phyloP scores from a whole-genome alignment of 1,140 invertebrate genomes.

The Capitella teleta region DNA sequence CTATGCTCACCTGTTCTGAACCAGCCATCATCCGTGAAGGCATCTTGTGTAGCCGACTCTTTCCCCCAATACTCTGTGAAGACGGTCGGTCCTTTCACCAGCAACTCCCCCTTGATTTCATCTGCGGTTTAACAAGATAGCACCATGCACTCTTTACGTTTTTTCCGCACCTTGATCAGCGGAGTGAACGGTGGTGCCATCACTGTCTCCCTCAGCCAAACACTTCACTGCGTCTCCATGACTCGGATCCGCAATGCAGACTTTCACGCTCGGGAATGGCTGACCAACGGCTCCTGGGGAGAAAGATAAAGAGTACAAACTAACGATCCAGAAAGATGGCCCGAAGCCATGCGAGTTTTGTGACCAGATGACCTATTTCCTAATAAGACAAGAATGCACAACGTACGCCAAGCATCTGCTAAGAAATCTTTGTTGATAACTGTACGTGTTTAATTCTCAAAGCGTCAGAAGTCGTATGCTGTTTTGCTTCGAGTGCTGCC shows the following conservation, averaged over 20 bases:
- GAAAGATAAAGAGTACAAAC: slow-evolving; percentile 9
- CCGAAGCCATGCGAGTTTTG: too few species aligned
- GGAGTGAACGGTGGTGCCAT: slow-evolving; percentile 28
- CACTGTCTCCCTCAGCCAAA: slow-evolving; percentile 39
- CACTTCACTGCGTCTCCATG: too few species aligned
- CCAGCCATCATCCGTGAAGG: slow-evolving; percentile 69
- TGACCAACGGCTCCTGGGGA: slow-evolving; percentile 58
- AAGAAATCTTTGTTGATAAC: too few species aligned
- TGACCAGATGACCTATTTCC: too few species aligned
- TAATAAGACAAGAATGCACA: too few species aligned
- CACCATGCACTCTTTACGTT: too few species aligned
- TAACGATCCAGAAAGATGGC: not conserved
- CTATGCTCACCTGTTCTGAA: slow-evolving; percentile 64
- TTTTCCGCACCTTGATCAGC: slow-evolving; percentile 5
- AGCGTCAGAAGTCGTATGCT: too few species aligned
- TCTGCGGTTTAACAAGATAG: too few species aligned
- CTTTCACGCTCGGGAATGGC: slow-evolving; percentile 61
- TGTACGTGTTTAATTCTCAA: too few species aligned
- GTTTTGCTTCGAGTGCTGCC: too few species aligned
- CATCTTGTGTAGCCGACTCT: slow-evolving; percentile 55
- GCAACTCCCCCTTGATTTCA: slow-evolving; percentile 53
- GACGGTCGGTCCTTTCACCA: slow-evolving; percentile 62
- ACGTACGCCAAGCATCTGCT: too few species aligned
- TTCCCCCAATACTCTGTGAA: slow-evolving; percentile 70
- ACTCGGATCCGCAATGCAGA: slow-evolving; percentile 46